These are phyloP conservation scores for Chelonus formosanus DNA, from an alignment of 2,888 invertebrate species.

Conservation along the genomic window DNA sequence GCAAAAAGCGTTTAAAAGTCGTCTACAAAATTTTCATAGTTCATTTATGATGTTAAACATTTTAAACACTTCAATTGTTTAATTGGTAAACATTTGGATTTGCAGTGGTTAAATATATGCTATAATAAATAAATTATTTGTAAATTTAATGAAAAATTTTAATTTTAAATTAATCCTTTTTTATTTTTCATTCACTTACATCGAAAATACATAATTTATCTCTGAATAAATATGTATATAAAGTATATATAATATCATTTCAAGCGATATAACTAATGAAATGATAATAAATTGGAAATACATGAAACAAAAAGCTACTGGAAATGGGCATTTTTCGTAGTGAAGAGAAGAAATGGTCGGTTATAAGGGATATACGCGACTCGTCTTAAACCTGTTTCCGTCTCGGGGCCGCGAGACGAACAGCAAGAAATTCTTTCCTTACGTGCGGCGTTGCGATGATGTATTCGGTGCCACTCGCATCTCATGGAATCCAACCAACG, in stretches of 20 bases:
- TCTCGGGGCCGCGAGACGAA: constrained; percentile 38
- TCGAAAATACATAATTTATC: too few species aligned
- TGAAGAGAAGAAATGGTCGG: constrained; percentile 5
- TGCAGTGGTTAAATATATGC: too few species aligned
- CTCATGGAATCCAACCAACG: constrained; percentile 48
- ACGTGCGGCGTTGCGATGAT: constrained; percentile 50
- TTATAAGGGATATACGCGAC: constrained; percentile 15
- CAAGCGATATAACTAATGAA: constrained; percentile 1
- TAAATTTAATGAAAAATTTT: too few species aligned
- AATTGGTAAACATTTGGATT: too few species aligned
- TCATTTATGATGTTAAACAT: too few species aligned
- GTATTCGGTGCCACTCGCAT: constrained; percentile 50
- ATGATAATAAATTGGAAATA: constrained; percentile 23
- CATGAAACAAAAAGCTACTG: constrained; percentile 23
- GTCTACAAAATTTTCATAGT: too few species aligned
- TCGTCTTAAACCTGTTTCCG: constrained; percentile 31
- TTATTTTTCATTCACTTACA: too few species aligned
- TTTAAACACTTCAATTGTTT: too few species aligned
- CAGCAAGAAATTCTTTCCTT: constrained; percentile 49
- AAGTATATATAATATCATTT: background rate
- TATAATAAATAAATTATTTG: too few species aligned
- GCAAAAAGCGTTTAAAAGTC: too few species aligned
- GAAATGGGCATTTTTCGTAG: constrained; percentile 28
- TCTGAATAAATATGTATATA: background rate
- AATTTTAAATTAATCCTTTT: too few species aligned